These are phyloP conservation scores for Dunckerocampus dactyliophorus DNA, from an alignment of 2,113 vertebrate species.

Conservation along the genomic window DNA sequence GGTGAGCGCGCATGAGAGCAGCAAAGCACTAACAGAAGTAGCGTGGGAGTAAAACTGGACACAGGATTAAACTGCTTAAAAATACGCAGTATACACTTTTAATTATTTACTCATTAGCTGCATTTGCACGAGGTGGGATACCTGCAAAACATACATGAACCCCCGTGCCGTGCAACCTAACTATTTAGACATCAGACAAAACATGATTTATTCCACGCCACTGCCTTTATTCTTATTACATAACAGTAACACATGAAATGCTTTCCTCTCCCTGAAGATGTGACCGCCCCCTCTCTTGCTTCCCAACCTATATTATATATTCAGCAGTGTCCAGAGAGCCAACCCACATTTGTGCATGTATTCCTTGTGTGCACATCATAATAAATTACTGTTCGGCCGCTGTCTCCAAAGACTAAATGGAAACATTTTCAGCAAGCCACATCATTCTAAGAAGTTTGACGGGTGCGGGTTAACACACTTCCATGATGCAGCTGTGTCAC, in stretches of 20 bases:
- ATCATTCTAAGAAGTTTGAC: too few relatives aligned
- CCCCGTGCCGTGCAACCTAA: neutral
- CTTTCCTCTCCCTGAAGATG: conserved; percentile 29
- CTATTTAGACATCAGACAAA: neutral
- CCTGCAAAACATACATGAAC: neutral
- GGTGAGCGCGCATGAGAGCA: conserved; percentile 23
- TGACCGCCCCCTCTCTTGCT: neutral
- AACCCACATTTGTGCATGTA: conserved; percentile 7
- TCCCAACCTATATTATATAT: conserved; percentile 13
- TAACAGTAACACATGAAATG: conserved; percentile 46
- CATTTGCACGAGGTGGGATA: neutral
- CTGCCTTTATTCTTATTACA: conserved; percentile 44
- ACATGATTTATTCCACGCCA: conserved; percentile 6
- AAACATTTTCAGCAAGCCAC: neutral
- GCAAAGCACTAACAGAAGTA: neutral
- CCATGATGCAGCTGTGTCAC: neutral
- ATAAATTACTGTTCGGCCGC: conserved; percentile 3
- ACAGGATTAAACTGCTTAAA: neutral
- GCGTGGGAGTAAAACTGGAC: neutral
- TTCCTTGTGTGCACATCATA: neutral
- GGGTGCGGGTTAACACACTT: too few relatives aligned
- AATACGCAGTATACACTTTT: too few relatives aligned
- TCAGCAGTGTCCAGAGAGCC: neutral
- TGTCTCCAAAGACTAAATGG: neutral
- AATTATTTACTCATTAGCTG: too few relatives aligned